Evolutionary conservation across 1,140 invertebrate species (phyloP), one percentile per base, ranked within the genome.

Genomic region (Ruditapes philippinarum): DNA sequence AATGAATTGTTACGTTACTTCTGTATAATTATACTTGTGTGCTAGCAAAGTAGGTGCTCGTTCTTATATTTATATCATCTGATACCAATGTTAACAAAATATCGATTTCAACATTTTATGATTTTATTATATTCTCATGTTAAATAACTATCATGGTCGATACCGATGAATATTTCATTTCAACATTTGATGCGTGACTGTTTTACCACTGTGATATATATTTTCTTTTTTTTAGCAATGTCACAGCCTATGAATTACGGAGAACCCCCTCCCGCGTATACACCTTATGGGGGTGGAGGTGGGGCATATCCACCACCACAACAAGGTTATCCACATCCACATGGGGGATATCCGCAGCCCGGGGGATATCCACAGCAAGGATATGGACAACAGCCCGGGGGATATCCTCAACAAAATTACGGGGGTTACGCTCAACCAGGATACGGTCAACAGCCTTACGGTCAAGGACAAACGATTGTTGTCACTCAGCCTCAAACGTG

Each of bases 311-410:
- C 74, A 33, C 74, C 45, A 0, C 74, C 74, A 7, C 74, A 78
- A 51, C 73, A 76, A 51, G 73, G 73, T 28, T 76, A 76, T 28
- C 73, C 73, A 25, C 73, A 76, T 22, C 73, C 73, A 17, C 42
- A 76, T n/a, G 73, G 73, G 19, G 73, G 73, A 31, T 42, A 73
- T 17, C 33, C 68, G 12, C 73, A 76, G 25, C 36, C 62, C 1
- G 62, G 62, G 36, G n/a, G 28, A 33, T 68, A 68, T 33, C 62
- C 62, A 17, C 45, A 49, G 17, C 17, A 49, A 11, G 7, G 7
- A 49, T 17, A 49, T 7, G n/a, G 22, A 14, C 57, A 60, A n/a
- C 70, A 74, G 11, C 70, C 70, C 40, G 73, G 73, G 17, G 68
- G 68, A 1, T 73, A 73, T 40, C 33, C 68, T 7, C 68, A 73